Conservation (phyloP, 2,113 vertebrate species). For the Chloroceryle aenea region DNA sequence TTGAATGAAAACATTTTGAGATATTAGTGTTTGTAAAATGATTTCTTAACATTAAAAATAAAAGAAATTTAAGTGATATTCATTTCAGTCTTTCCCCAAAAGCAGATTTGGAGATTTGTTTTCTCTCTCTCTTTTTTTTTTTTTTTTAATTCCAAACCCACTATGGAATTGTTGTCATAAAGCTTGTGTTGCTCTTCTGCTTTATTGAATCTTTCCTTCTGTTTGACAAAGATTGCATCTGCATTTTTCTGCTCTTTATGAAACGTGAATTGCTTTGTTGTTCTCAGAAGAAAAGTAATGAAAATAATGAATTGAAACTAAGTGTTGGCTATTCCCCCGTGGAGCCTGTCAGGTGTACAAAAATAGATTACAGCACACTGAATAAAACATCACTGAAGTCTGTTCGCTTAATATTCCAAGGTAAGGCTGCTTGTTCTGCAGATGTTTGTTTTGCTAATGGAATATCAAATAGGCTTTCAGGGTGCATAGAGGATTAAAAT, state of each 20-base stretch:
- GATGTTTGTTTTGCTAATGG: neutral
- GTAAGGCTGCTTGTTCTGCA: neutral
- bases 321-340: neutral
- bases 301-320: neutral
- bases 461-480: neutral
- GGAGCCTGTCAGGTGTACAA: neutral
- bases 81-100: neutral
- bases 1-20: neutral
- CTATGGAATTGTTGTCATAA: neutral
- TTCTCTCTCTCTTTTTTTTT: neutral
- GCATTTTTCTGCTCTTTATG: neutral
- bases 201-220: neutral
- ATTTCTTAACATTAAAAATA: neutral
- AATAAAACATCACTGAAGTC: neutral
- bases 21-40: neutral
- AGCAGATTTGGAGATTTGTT: neutral
- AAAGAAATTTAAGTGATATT: neutral
- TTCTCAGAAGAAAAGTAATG: neutral
- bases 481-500: neutral
- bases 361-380: neutral
- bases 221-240: neutral
- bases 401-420: neutral
- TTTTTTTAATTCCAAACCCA: neutral
- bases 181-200: neutral
- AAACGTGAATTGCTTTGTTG: neutral